Conservation (phyloP, 2,888 invertebrate genomes). For the Temnothorax unifasciatus region DNA sequence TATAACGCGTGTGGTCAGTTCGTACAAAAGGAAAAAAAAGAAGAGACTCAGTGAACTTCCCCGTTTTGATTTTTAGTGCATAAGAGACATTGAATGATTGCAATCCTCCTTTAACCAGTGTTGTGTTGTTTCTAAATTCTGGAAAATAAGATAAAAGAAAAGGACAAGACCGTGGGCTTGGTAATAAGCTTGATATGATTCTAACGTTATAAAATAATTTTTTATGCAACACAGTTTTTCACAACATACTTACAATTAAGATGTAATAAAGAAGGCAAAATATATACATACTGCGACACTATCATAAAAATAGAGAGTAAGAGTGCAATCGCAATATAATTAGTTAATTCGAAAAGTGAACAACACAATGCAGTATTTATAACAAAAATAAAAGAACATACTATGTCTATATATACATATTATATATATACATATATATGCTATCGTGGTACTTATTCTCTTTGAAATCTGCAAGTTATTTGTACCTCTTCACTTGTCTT, state of each 20-base stretch:
- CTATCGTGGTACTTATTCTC: slow-evolving; percentile 38
- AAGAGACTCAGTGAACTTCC: slow-evolving; percentile 63
- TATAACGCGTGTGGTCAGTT: slow-evolving; percentile 62
- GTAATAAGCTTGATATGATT: slow-evolving; percentile 63
- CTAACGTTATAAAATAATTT: slow-evolving; percentile 72
- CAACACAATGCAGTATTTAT: slow-evolving; percentile 68
- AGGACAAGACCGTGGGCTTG: slow-evolving; percentile 63
- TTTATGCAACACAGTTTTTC: slow-evolving; percentile 77
- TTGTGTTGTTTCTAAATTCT: slow-evolving; percentile 74
- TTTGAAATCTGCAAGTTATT: slow-evolving; percentile 41
- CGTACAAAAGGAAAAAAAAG: slow-evolving; percentile 32
- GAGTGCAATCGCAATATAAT: slow-evolving; percentile 62
- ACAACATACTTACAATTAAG: slow-evolving; percentile 70
- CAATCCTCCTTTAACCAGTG: slow-evolving; percentile 67
- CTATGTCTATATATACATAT: slow-evolving; percentile 32
- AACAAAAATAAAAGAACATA: slow-evolving; percentile 56
- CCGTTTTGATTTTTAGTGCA: slow-evolving; percentile 69
- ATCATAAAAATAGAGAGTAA: slow-evolving; percentile 56
- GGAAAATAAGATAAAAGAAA: slow-evolving; percentile 32
- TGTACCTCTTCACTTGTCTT: slow-evolving; percentile 27
- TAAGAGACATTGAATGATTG: slow-evolving; percentile 71
- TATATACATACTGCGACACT: slow-evolving; percentile 51
- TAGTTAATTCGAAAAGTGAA: slow-evolving; percentile 64
- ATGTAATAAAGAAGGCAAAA: slow-evolving; percentile 53
- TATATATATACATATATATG: slow-evolving; percentile 8